Base-by-base conservation (phyloP, 2,797 vertebrate genomes). In the Artibeus jamaicensis region DNA sequence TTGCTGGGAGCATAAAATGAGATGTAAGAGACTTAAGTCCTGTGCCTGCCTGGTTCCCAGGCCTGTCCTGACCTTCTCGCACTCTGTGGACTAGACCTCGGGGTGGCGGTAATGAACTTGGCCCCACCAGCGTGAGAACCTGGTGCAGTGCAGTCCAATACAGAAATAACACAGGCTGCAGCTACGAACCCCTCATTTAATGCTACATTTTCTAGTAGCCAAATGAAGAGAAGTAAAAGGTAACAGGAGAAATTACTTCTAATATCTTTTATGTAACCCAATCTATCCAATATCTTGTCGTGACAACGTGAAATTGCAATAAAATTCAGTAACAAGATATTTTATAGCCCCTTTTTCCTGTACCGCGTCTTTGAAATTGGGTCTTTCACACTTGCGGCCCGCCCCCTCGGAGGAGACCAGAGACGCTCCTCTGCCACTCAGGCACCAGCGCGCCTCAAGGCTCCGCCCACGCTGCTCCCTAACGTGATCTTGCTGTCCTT, bases 221-320 rank as follows among this genome's bases (percentile, higher is more conserved):
- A 14, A 37, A 12, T 39, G 39, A 21, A 85, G 46, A 53, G 46
- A 86, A 15, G 29, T 16, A 34, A 14, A 39, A n/a, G 37, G 18
- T 62, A 83, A 77, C 24, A n/a, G 5, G 44, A 84, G 53, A n/a
- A 74, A 50, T 42, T 44, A 39, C 65, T 83, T 57, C 37, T 39
- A 65, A 14, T 88, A 24, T 50, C 48, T 84, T 88, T 90, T 59
- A 42, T 70, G 92, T 86, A 73, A 74, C 3, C 14, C 65, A 68
- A 26, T 77, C 42, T 57, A 67, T 10, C 67, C 50, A 70, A 15
- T 62, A 70, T 57, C 73, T 90, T 93, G 50, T 59, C 34, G 59
- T 78, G 86, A 78, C 86, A 62, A 86, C 11, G 29, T 62, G 48
- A 12, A 44, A 77, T 59, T 77, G 39, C 67, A 88, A 57, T 81